Percentiles rank a stretch among this genome's conserved stretches.
These are phyloP conservation scores for Gnathonemus longibarbis DNA, from an alignment of 2,113 vertebrate species.

Conservation along the genomic window DNA sequence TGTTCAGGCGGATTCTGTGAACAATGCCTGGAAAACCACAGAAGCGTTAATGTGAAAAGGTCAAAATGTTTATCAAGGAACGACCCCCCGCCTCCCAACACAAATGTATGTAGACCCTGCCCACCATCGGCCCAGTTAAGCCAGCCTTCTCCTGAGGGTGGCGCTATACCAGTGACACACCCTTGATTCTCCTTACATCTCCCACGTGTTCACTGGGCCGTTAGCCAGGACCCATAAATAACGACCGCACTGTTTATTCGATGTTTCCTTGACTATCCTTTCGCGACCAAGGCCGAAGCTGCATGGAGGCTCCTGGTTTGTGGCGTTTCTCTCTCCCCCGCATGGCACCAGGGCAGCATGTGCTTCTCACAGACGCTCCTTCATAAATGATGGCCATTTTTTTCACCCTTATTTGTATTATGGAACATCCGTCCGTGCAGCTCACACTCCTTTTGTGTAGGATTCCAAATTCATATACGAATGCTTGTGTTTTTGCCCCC, in stretches of 20 bases:
- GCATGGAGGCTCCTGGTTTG: background rate
- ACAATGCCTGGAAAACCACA: background rate
- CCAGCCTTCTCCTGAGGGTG: background rate
- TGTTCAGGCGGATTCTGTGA: background rate
- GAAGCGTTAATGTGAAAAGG: background rate
- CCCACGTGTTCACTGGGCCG: background rate
- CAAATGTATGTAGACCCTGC: background rate
- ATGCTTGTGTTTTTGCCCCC: background rate
- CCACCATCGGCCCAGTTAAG: background rate
- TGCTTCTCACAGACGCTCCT: background rate
- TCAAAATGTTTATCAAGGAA: background rate
- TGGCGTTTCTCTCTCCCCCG: background rate
- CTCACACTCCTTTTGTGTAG: background rate
- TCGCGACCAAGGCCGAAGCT: background rate
- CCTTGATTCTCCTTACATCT: background rate
- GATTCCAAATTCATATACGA: background rate
- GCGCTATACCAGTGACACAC: background rate
- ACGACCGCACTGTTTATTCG: background rate
- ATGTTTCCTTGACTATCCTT: background rate
- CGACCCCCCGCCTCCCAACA: background rate
- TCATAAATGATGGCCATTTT: background rate
- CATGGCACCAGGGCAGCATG: background rate
- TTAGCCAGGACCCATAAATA: constrained; percentile 12
- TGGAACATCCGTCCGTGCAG: background rate
- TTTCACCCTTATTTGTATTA: background rate